These are phyloP conservation scores for Corvus hawaiiensis DNA, from an alignment of 2,113 vertebrate genomes.

Conservation along the genomic window DNA sequence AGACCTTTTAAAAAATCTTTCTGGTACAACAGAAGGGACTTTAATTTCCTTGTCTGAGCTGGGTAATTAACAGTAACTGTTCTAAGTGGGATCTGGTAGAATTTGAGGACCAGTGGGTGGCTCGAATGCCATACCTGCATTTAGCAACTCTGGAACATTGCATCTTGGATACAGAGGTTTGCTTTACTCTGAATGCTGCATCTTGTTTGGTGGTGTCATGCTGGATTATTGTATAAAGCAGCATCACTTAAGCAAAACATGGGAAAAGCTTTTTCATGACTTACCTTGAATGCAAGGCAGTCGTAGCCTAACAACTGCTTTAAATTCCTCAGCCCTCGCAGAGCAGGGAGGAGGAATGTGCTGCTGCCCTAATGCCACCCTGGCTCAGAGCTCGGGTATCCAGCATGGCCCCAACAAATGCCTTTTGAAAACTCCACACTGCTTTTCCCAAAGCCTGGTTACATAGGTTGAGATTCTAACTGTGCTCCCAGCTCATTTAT, in stretches of 20 bases:
- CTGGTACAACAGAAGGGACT: slow-evolving; percentile 37
- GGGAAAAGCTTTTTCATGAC: background rate
- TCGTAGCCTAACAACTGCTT: background rate
- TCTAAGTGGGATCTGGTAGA: slow-evolving; percentile 27
- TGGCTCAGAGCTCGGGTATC: background rate
- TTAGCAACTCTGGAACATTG: background rate
- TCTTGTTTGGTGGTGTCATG: background rate
- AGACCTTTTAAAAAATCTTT: slow-evolving; percentile 52
- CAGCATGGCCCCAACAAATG: background rate
- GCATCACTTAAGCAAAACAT: background rate
- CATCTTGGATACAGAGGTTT: background rate
- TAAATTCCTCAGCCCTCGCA: background rate
- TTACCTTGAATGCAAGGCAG: background rate
- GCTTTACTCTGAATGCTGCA: background rate
- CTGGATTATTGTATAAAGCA: background rate
- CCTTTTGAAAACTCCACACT: background rate
- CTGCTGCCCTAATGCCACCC: background rate
- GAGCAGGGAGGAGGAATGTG: background rate
- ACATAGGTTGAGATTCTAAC: background rate
- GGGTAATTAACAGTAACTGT: slow-evolving; percentile 17
- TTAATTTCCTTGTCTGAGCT: slow-evolving; percentile 26
- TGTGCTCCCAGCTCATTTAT: background rate
- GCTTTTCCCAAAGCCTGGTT: background rate
- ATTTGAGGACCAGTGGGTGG: slow-evolving; percentile 31
- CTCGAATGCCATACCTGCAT: slow-evolving; percentile 19